These are phyloP conservation scores for Zonitis immaculata DNA, from an alignment of 2,888 invertebrate genomes.

Conservation along the genomic window DNA sequence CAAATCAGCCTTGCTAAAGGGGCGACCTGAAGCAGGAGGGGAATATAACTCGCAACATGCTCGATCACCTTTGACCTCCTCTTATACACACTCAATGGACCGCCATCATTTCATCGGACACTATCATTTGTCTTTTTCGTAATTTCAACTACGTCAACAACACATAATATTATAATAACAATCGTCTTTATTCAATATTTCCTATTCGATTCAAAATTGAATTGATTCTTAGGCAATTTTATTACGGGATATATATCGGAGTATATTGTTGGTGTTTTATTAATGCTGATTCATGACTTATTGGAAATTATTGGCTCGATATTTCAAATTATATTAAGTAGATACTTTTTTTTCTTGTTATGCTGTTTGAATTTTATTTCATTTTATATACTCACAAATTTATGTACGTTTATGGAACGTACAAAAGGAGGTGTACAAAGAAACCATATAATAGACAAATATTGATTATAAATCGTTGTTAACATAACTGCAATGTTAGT, in stretches of 20 bases:
- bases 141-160: slow-evolving; percentile 22
- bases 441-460: not conserved
- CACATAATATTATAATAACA: not conserved
- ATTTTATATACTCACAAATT: not conserved
- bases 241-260: not conserved
- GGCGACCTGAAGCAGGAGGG: slow-evolving; percentile 32
- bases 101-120: slow-evolving; percentile 46
- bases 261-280: too few relatives aligned
- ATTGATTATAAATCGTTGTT: not conserved
- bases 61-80: slow-evolving; percentile 45
- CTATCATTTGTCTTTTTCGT: slow-evolving; percentile 43
- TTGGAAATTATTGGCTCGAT: not conserved
- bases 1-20: slow-evolving; percentile 41
- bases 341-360: too few relatives aligned
- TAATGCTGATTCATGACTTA: not conserved
- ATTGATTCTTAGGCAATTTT: not conserved
- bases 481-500: not conserved
- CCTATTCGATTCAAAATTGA: too few relatives aligned
- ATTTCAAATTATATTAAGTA: not conserved
- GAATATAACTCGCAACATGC: slow-evolving; percentile 38
- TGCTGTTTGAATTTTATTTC: not conserved
- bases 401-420: not conserved
- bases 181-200: too few relatives aligned
- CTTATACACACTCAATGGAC: slow-evolving; percentile 44
- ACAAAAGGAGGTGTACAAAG: not conserved